Evolutionary conservation across 2,888 invertebrate species (phyloP).

Genomic region (Hedychridium roseum): DNA sequence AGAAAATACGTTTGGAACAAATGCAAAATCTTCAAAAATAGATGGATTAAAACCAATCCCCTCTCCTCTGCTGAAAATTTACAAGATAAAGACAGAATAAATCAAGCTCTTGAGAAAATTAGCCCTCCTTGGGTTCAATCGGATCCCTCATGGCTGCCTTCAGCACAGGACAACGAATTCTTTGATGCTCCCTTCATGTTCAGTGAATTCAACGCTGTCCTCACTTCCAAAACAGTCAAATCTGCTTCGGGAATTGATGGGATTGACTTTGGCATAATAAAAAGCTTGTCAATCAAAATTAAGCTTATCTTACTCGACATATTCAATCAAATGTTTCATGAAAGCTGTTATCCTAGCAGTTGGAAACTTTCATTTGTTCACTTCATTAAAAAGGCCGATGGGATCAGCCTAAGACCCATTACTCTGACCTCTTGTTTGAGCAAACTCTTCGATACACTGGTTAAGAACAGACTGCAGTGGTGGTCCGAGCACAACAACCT

Average conservation of each 20-base stretch:
- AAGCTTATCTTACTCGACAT: slow-evolving; percentile 21
- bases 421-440: slow-evolving; percentile 15
- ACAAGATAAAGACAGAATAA: neutral
- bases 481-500: slow-evolving; percentile 19
- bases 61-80: slow-evolving; percentile 4
- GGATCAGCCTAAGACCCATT: slow-evolving; percentile 14
- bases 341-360: neutral
- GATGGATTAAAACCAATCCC: slow-evolving; percentile 8
- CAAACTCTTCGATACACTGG: slow-evolving; percentile 22
- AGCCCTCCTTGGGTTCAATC: neutral
- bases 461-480: slow-evolving; percentile 21
- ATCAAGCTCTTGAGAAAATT: neutral
- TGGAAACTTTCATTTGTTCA: slow-evolving; percentile 16
- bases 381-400: slow-evolving; percentile 16
- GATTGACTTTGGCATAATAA: slow-evolving; percentile 12
- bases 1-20: slow-evolving; percentile 14
- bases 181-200: slow-evolving; percentile 8
- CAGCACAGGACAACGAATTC: neutral
- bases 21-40: slow-evolving; percentile 17
- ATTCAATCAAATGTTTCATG: slow-evolving; percentile 19
- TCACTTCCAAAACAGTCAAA: slow-evolving; percentile 10
- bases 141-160: neutral
- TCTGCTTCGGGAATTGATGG: slow-evolving; percentile 25
- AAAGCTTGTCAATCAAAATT: slow-evolving; percentile 8
- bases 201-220: slow-evolving; percentile 15